Percentiles rank a stretch among this genome's conserved stretches.
These are phyloP conservation scores for Matsumyia berberina DNA, from an alignment of 2,888 invertebrate genomes.

Conservation along the genomic window DNA sequence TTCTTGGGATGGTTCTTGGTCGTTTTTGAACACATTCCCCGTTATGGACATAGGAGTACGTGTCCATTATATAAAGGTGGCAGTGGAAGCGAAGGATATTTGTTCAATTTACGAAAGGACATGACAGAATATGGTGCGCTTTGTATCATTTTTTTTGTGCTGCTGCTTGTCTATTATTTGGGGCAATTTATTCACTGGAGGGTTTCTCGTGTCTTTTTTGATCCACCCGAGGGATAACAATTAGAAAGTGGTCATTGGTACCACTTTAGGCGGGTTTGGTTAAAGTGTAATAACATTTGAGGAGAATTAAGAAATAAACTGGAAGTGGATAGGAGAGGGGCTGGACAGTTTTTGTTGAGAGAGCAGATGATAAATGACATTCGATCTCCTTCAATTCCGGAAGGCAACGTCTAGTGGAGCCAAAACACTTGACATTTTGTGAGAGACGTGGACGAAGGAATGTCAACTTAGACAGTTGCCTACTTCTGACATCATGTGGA, in stretches of 20 bases:
- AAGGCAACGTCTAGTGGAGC: too few relatives aligned
- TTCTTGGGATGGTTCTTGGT: conserved; percentile 5
- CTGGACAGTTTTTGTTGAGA: too few relatives aligned
- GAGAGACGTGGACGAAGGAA: too few relatives aligned
- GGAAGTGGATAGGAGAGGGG: too few relatives aligned
- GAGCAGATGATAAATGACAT: too few relatives aligned
- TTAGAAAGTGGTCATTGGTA: conserved; percentile 55
- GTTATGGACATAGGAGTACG: conserved; percentile 71
- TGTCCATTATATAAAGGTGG: conserved; percentile 63
- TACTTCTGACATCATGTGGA: too few relatives aligned
- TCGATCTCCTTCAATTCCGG: too few relatives aligned
- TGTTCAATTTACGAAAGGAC: conserved; percentile 56
- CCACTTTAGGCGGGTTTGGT: conserved; percentile 4
- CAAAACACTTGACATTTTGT: too few relatives aligned
- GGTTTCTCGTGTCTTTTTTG: conserved; percentile 26
- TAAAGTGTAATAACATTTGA: conserved; percentile 28
- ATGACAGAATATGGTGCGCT: conserved; percentile 25
- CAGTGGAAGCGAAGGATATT: conserved; percentile 60
- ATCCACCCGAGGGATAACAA: conserved; percentile 50
- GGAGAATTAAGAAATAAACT: neutral
- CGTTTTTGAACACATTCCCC: conserved; percentile 59
- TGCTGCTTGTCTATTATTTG: conserved; percentile 38
- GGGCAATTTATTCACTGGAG: conserved; percentile 49
- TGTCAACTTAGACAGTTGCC: too few relatives aligned
- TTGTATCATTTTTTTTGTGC: neutral